phyloP scores from a whole-genome alignment of 2,113 vertebrate species.

The Pleuronectes platessa region DNA sequence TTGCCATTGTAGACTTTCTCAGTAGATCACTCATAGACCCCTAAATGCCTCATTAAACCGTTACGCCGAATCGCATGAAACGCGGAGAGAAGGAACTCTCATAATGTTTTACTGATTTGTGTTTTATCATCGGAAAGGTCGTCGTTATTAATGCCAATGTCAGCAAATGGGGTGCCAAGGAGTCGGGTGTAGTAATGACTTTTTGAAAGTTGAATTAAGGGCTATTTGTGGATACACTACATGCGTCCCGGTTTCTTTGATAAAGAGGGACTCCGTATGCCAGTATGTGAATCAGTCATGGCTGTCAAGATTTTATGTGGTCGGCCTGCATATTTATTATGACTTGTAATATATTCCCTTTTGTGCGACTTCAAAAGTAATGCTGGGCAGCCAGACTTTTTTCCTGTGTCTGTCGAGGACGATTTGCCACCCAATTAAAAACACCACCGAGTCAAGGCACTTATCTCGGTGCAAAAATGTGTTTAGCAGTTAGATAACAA shows the following conservation, averaged over 20 bases:
- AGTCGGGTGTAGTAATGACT: slow-evolving; percentile 51
- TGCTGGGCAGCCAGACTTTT: slow-evolving; percentile 12
- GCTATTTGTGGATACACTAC: slow-evolving; percentile 54
- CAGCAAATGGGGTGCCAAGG: slow-evolving; percentile 70
- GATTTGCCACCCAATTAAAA: slow-evolving; percentile 44
- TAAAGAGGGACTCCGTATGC: slow-evolving; percentile 55
- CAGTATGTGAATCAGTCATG: slow-evolving; percentile 30
- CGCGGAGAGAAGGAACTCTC: slow-evolving; percentile 65
- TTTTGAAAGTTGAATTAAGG: slow-evolving; percentile 71
- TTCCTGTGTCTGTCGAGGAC: slow-evolving; percentile 21
- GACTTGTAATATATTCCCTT: slow-evolving; percentile 40
- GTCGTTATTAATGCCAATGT: slow-evolving; percentile 78
- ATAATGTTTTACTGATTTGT: slow-evolving; percentile 76
- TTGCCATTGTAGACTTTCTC: slow-evolving; percentile 83
- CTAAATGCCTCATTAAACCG: slow-evolving; percentile 79
- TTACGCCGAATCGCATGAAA: slow-evolving; percentile 74
- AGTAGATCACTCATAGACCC: slow-evolving; percentile 78
- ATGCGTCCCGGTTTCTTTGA: slow-evolving; percentile 45
- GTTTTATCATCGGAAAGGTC: slow-evolving; percentile 78
- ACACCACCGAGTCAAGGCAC: slow-evolving; percentile 9
- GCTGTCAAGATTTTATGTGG: slow-evolving; percentile 39
- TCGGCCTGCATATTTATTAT: slow-evolving; percentile 35
- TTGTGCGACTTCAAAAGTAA: slow-evolving; percentile 21
- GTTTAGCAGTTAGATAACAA: background rate
- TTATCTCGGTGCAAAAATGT: slow-evolving; percentile 7